Percentiles rank a stretch among this genome's conserved stretches.
phyloP scores from a whole-genome alignment of 64 coral and sea anemone species.

The Pocillopora damicornis region DNA sequence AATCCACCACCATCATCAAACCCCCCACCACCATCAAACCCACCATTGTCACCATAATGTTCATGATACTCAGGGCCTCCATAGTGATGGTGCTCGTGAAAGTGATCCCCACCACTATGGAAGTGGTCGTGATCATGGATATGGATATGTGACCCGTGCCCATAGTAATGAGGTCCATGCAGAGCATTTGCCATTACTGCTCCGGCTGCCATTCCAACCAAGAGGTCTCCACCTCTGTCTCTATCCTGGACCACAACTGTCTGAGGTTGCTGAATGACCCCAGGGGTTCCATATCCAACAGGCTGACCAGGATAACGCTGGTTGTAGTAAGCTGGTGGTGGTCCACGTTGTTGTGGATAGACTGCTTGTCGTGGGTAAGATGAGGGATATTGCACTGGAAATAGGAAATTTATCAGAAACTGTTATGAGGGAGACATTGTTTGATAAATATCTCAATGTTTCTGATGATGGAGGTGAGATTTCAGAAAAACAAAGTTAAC shows the following conservation, averaged over 20 bases:
- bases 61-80: slow-evolving; percentile 37
- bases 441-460: too few relatives aligned
- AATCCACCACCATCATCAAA: background rate
- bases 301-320: slow-evolving; percentile 21
- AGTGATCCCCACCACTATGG: slow-evolving; percentile 42
- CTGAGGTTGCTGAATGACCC: slow-evolving; percentile 35
- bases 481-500: too few relatives aligned
- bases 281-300: slow-evolving; percentile 15
- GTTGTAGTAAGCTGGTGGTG: slow-evolving; percentile 34
- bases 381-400: slow-evolving; percentile 14
- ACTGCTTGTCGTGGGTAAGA: slow-evolving; percentile 23
- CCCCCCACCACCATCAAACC: slow-evolving; percentile 18
- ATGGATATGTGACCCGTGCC: slow-evolving; percentile 19
- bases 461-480: too few relatives aligned
- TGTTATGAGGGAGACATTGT: too few relatives aligned
- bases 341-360: slow-evolving; percentile 25
- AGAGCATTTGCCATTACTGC: slow-evolving; percentile 56
- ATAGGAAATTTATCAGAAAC: background rate
- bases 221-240: slow-evolving; percentile 31
- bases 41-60: slow-evolving; percentile 31
- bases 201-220: slow-evolving; percentile 62
- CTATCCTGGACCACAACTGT: slow-evolving; percentile 59
- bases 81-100: slow-evolving; percentile 33
- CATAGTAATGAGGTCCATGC: slow-evolving; percentile 52
- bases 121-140: slow-evolving; percentile 52